Percentiles rank a stretch among this genome's conserved stretches.
Evolutionary conservation across 2,888 invertebrate genomes (phyloP).

Genomic region (Watsonalla cultraria): DNA sequence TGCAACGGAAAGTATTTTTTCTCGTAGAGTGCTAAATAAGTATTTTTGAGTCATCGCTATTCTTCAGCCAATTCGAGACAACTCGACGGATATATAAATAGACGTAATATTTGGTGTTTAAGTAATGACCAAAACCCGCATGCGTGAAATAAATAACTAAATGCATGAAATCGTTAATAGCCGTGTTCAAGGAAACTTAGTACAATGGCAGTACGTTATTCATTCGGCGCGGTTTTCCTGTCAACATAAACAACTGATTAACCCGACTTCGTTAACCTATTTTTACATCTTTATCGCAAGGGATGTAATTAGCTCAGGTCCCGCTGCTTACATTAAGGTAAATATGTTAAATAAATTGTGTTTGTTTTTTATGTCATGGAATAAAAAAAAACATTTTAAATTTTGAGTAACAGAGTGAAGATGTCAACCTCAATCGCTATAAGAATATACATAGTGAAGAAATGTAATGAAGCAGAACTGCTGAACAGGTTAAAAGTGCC

Average conservation of each 20-base stretch:
- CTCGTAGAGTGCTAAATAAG: too few relatives aligned
- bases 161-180: neutral
- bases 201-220: constrained; percentile 8
- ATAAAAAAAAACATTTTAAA: neutral
- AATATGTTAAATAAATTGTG: neutral
- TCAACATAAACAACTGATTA: constrained; percentile 46
- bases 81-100: too few relatives aligned
- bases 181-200: constrained; percentile 2
- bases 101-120: too few relatives aligned
- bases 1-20: too few relatives aligned
- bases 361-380: neutral
- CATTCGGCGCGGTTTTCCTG: constrained; percentile 39
- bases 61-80: too few relatives aligned
- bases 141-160: neutral
- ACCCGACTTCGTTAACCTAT: constrained; percentile 29
- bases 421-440: too few relatives aligned
- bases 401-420: too few relatives aligned
- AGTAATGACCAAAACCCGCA: too few relatives aligned
- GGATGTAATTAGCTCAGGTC: neutral
- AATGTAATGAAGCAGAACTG: too few relatives aligned
- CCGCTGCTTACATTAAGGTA: neutral
- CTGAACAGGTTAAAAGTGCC: too few relatives aligned
- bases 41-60: too few relatives aligned
- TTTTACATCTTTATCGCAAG: constrained; percentile 9
- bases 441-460: too few relatives aligned